Evolutionary conservation across 2,888 invertebrate genomes (phyloP).

Genomic region (Acleris holmiana): DNA sequence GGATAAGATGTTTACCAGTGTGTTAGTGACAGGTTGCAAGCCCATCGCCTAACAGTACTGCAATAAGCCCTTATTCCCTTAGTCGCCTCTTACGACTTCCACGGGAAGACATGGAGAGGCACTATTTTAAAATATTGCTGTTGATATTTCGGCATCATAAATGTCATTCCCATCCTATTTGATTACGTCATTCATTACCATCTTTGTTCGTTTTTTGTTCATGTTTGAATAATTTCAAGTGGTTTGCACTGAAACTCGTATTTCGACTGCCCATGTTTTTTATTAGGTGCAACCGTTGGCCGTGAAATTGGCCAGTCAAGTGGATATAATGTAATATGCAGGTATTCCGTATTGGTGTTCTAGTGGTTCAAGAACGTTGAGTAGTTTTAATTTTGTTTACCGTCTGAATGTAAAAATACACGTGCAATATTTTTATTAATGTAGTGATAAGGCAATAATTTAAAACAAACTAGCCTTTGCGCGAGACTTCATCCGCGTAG

Average conservation of each 20-base stretch:
- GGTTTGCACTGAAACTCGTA: slow-evolving; percentile 21
- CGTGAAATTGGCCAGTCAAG: slow-evolving; percentile 48
- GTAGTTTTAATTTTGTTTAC: slow-evolving; percentile 3
- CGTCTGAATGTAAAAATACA: neutral
- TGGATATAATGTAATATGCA: slow-evolving; percentile 53
- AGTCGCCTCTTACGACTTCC: no score
- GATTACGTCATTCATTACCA: neutral
- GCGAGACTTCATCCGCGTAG: no score
- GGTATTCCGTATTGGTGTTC: slow-evolving; percentile 31
- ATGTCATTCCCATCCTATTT: no score
- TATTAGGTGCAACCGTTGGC: slow-evolving; percentile 22
- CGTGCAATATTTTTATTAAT: neutral
- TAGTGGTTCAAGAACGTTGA: slow-evolving; percentile 14
- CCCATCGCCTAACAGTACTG: no score
- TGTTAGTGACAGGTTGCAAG: no score
- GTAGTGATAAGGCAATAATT: no score
- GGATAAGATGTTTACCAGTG: no score
- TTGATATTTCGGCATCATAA: no score
- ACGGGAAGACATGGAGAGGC: no score
- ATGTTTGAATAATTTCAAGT: slow-evolving; percentile 14
- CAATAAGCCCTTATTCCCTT: no score
- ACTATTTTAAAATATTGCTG: no score
- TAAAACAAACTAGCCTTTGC: no score
- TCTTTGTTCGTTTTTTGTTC: neutral
- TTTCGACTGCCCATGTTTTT: slow-evolving; percentile 16